Percentiles rank a stretch among this genome's conserved stretches.
These are phyloP conservation scores for Odontomyia ornata DNA, from an alignment of 2,888 invertebrate genomes.

Conservation along the genomic window DNA sequence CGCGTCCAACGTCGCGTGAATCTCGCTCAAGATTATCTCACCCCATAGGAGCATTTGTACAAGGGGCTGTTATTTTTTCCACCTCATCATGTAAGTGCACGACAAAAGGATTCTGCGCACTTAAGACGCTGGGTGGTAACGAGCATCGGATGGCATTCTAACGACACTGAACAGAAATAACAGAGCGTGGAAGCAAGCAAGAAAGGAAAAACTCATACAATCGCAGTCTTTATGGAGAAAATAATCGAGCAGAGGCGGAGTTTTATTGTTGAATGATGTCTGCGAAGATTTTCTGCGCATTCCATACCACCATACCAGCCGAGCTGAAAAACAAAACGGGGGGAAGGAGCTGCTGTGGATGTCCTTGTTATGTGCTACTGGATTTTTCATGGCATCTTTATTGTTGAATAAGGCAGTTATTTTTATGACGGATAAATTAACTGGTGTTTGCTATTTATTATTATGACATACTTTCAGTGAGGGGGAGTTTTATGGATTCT, in stretches of 20 bases:
- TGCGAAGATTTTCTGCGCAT: slow-evolving; percentile 52
- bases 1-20: not conserved
- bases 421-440: slow-evolving; percentile 31
- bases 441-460: slow-evolving; percentile 27
- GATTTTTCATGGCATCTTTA: slow-evolving; percentile 18
- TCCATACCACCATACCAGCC: too few species aligned
- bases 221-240: slow-evolving; percentile 31
- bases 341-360: not conserved
- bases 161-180: not conserved
- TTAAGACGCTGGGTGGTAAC: slow-evolving; percentile 57
- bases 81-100: not conserved
- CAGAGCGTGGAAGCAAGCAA: not conserved
- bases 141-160: slow-evolving; percentile 28
- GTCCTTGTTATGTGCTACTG: not conserved
- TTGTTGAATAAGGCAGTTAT: slow-evolving; percentile 1
- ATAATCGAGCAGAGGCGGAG: slow-evolving; percentile 51
- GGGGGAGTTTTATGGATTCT: not conserved
- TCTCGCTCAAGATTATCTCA: slow-evolving; percentile 22
- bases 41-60: not conserved
- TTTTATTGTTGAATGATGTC: slow-evolving; percentile 49
- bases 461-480: slow-evolving; percentile 24
- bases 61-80: not conserved
- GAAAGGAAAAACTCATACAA: slow-evolving; percentile 32
- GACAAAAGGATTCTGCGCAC: slow-evolving; percentile 58
- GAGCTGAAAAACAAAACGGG: not conserved